Conservation (phyloP, 2,113 vertebrate genomes). For the Anas platyrhynchos region DNA sequence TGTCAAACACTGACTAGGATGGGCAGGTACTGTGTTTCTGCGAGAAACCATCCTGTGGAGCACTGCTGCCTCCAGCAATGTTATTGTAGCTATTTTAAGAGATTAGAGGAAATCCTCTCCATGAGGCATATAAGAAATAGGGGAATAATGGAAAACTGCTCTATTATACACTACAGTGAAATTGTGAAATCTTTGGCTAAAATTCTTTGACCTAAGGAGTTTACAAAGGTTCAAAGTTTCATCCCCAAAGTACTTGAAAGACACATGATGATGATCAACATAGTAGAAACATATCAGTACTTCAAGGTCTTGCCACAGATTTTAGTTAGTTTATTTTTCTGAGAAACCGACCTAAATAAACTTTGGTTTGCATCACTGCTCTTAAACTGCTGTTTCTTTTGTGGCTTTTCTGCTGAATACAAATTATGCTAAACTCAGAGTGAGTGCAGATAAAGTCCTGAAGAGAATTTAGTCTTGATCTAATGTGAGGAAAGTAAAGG, state of each 20-base stretch:
- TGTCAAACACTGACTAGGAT: background rate
- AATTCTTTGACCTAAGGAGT: background rate
- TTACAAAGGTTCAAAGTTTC: background rate
- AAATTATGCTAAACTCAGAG: background rate
- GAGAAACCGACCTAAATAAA: background rate
- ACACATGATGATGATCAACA: fast-evolving
- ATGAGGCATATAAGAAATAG: background rate
- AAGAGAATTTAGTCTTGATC: background rate
- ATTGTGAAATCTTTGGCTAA: background rate
- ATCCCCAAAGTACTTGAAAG: background rate
- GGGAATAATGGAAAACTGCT: background rate
- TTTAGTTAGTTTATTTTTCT: background rate
- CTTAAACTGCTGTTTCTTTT: background rate
- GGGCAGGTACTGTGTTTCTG: background rate
- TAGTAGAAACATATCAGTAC: background rate
- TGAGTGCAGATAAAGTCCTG: background rate
- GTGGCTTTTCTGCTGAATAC: background rate
- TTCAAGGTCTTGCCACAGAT: background rate
- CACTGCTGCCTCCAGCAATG: background rate
- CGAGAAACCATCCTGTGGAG: background rate
- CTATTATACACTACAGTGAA: fast-evolving
- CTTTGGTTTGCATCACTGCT: background rate
- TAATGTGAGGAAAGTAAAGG: background rate
- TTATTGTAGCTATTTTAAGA: background rate
- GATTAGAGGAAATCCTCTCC: background rate